Evolutionary conservation across 2,797 vertebrate species (phyloP).

Genomic region (Pempheris klunzingeri): DNA sequence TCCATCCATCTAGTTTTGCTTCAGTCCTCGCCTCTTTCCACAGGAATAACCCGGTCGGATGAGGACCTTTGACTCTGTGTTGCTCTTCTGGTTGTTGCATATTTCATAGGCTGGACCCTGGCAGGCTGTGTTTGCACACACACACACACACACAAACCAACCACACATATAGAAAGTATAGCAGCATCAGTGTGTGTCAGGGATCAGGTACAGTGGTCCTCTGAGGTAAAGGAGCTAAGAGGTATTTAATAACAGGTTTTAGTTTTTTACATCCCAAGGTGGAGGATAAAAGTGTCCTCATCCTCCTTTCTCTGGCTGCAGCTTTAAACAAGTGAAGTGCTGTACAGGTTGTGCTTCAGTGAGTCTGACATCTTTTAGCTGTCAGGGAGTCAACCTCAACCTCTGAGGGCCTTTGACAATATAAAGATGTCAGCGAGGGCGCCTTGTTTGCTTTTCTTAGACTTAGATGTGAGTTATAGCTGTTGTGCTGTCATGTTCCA

Average conservation of each 20-base stretch:
- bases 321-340: slow-evolving; percentile 28
- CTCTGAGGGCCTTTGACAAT: slow-evolving; percentile 14
- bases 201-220: slow-evolving; percentile 10
- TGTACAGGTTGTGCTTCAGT: slow-evolving; percentile 38
- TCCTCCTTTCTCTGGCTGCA: slow-evolving; percentile 15
- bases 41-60: slow-evolving; percentile 12
- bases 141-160: neutral
- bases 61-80: slow-evolving; percentile 19
- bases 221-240: slow-evolving; percentile 10
- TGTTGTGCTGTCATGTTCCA: neutral
- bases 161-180: neutral
- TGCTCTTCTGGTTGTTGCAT: slow-evolving; percentile 2
- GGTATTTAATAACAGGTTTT: slow-evolving; percentile 18
- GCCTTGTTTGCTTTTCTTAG: neutral
- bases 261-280: slow-evolving; percentile 6
- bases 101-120: slow-evolving; percentile 15
- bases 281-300: slow-evolving; percentile 20
- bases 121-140: neutral
- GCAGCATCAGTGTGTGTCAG: neutral
- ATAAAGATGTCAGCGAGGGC: slow-evolving; percentile 18
- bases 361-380: slow-evolving; percentile 39
- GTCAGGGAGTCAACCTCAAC: slow-evolving; percentile 29
- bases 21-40: slow-evolving; percentile 22
- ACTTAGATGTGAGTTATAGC: neutral
- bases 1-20: slow-evolving; percentile 7